Evolutionary conservation across 1,140 invertebrate genomes (phyloP).

Genomic region (Drosophila kikkawai): DNA sequence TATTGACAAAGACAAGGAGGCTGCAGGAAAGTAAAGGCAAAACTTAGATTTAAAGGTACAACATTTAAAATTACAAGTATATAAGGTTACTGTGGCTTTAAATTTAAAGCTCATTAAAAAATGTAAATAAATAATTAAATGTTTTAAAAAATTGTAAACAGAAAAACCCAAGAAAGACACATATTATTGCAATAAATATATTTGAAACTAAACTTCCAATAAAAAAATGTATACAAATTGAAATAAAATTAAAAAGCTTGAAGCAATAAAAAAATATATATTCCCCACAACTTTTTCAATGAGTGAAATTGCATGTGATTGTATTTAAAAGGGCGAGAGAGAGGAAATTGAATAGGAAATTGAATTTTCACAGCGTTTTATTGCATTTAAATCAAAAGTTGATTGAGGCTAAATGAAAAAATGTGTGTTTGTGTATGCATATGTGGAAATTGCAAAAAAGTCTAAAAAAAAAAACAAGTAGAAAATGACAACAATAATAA

Average conservation of each 20-base stretch:
- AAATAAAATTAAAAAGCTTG: neutral
- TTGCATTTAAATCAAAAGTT: conserved; percentile 30
- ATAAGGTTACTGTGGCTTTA: neutral
- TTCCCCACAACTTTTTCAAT: conserved; percentile 7
- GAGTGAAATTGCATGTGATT: conserved; percentile 20
- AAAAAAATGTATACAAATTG: neutral
- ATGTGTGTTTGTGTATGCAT: neutral
- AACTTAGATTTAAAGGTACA: neutral
- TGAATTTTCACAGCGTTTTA: conserved; percentile 41
- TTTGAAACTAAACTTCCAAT: neutral
- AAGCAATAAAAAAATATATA: neutral
- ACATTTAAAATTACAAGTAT: neutral
- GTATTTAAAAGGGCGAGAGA: conserved; percentile 14
- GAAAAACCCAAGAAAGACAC: too few relatives aligned
- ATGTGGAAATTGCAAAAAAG: conserved; percentile 8
- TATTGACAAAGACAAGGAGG: conserved; percentile 18
- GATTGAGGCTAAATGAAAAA: conserved; percentile 15
- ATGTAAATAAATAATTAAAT: too few relatives aligned
- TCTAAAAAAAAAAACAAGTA: neutral
- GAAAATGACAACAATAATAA: neutral
- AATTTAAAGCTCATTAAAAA: too few relatives aligned
- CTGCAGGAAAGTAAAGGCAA: neutral
- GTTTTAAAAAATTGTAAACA: too few relatives aligned
- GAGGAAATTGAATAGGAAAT: conserved; percentile 46
- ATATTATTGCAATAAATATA: neutral